Conservation (phyloP, 1,140 invertebrate species). For the Drosophila kohkoa region DNA sequence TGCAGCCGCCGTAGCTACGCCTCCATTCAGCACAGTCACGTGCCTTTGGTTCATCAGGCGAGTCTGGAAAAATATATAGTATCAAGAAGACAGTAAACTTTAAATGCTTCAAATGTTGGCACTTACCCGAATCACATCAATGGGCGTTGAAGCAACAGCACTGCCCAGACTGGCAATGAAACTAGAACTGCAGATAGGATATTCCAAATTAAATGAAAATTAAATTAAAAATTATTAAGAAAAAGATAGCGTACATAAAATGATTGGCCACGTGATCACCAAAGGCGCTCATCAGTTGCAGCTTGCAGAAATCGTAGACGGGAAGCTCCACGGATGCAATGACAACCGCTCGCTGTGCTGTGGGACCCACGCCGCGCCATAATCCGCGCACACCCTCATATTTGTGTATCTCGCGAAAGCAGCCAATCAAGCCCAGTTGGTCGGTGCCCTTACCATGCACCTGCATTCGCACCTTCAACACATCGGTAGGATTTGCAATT, state of each 20-base stretch:
- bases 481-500: conserved; percentile 99
- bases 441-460: conserved; percentile 86
- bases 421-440: conserved; percentile 88
- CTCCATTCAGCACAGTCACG: conserved; percentile 86
- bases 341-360: conserved; percentile 95
- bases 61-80: conserved; percentile 87
- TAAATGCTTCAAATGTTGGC: neutral
- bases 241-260: conserved; percentile 89
- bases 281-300: conserved; percentile 89
- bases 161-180: conserved; percentile 96
- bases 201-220: neutral
- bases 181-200: conserved; percentile 90
- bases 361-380: conserved; percentile 96
- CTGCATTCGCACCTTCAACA: conserved; percentile 99
- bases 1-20: conserved; percentile 81
- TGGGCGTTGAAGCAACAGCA: conserved; percentile 96
- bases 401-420: conserved; percentile 92
- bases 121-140: conserved; percentile 97
- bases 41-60: conserved; percentile 95
- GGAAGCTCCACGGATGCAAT: conserved; percentile 97
- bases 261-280: conserved; percentile 94
- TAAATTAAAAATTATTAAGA: neutral
- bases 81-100: neutral
- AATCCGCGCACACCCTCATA: conserved; percentile 93
- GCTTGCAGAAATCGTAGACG: conserved; percentile 96